Base-by-base conservation (phyloP, 2,888 invertebrate genomes). In the Phrixothrix hirtus region DNA sequence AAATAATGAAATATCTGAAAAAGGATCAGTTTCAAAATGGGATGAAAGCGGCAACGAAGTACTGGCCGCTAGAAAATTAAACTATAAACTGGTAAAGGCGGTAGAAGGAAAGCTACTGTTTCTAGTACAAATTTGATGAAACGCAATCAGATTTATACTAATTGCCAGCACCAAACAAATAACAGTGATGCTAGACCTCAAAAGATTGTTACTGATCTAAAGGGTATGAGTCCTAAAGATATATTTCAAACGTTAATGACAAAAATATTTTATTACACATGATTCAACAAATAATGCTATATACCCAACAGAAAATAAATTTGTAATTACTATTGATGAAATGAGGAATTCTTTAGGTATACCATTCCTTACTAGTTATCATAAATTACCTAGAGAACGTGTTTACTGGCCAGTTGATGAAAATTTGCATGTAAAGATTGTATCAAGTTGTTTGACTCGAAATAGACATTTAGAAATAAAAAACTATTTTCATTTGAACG, bases 391-490 rank as follows among this genome's bases (percentile, higher is more conserved):
- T 3, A 14, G 10, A 25, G 42, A 42, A 11, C 30, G 31, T 9
- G 1, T 34, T 4, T 43, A 34, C 11, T 43, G 32, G 43, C 13
- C 21, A 11, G 11, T 43, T 11, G 16, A 34, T 26, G 43, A 43
- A 25, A 26, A 43, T 43, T 11, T 43, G 2, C 14, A 29, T 13
- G 34, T 34, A 25, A n/a, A 26, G 9, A 26, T 43, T 21, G 34
- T 43, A 2, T 12, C 25, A 1, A 34, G 34, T 12, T 21, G 34
- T 17, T 34, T 43, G 25, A 12, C 21, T 12, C n/a, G 43, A 17
- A 43, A 43, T 10, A 17, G 43, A 14, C 34, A 25, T 14, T 25
- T 27, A 11, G 36, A 45, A 36, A 45, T 45, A 45, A 45, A 35
- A 36, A 26, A 16, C n/a, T 36, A 36, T 15, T 11, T 45, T 5